Evolutionary conservation across 2,888 invertebrate genomes (phyloP).

Genomic region (Gastrophysa polygoni): DNA sequence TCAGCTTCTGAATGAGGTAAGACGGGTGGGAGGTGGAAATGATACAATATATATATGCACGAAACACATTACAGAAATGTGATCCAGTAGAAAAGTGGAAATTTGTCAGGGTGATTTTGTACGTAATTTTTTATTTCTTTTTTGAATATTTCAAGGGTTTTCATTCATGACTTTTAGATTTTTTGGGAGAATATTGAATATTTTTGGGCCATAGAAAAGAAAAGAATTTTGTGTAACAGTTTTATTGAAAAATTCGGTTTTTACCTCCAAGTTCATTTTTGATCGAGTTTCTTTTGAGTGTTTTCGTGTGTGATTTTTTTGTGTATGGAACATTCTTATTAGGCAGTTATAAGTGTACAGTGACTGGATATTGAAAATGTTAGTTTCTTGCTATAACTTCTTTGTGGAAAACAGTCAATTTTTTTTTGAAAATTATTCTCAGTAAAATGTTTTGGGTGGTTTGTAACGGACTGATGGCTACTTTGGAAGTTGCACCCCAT

Average conservation of each 20-base stretch:
- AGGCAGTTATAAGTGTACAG: neutral
- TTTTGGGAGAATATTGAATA: neutral
- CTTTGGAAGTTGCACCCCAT: neutral
- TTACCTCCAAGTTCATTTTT: neutral
- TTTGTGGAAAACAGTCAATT: neutral
- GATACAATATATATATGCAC: too few species aligned
- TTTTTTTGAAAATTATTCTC: neutral
- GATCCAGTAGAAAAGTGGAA: too few species aligned
- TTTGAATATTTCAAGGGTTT: too few species aligned
- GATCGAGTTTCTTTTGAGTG: constrained; percentile 1
- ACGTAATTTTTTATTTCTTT: too few species aligned
- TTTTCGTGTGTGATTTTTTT: neutral
- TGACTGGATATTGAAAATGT: neutral
- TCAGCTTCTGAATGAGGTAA: too few species aligned
- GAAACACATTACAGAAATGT: too few species aligned
- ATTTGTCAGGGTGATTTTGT: too few species aligned
- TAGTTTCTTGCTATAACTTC: neutral
- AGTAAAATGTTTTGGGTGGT: neutral
- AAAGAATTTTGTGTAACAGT: neutral
- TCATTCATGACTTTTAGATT: too few species aligned
- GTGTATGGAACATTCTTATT: constrained; percentile 1
- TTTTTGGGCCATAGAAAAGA: constrained; percentile 5
- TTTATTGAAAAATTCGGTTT: neutral
- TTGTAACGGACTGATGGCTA: neutral
- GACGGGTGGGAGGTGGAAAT: too few species aligned